A percentile compares a stretch with the other conserved stretches of the same genome.
phyloP scores from a whole-genome alignment of 2,113 vertebrate species.

The Syngnathus scovelli region DNA sequence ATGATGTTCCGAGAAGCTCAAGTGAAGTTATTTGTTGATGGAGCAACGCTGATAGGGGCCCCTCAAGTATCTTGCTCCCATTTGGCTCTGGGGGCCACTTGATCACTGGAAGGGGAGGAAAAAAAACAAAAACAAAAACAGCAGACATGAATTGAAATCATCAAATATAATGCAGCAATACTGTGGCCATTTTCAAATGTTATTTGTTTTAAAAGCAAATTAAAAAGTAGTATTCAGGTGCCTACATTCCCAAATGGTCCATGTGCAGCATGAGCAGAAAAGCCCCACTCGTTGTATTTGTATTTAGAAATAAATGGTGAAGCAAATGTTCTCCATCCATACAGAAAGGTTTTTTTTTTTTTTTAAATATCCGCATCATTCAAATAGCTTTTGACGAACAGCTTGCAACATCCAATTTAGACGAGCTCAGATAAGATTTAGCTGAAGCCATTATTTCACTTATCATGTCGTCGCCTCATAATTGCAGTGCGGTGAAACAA shows the following conservation, averaged over 20 bases:
- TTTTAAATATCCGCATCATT: background rate
- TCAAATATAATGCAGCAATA: background rate
- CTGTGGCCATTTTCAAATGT: background rate
- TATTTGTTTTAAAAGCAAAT: too few relatives aligned
- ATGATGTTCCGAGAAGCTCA: background rate
- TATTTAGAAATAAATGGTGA: background rate
- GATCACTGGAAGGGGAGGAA: background rate
- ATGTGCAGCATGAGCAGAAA: background rate
- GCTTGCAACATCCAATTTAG: conserved; percentile 5
- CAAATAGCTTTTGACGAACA: background rate
- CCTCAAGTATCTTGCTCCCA: background rate
- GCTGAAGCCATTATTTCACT: background rate
- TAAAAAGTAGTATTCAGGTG: too few relatives aligned
- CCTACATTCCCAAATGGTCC: background rate
- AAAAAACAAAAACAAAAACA: background rate
- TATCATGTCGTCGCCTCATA: background rate
- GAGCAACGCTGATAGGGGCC: background rate
- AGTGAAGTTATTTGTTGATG: background rate
- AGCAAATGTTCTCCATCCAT: background rate
- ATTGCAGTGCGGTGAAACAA: background rate
- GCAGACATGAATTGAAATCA: background rate
- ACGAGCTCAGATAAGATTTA: background rate
- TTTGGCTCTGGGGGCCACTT: background rate
- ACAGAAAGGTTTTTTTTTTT: background rate
- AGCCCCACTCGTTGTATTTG: background rate